phyloP scores from a whole-genome alignment of 2,797 vertebrate genomes.

The Takifugu ocellatus region DNA sequence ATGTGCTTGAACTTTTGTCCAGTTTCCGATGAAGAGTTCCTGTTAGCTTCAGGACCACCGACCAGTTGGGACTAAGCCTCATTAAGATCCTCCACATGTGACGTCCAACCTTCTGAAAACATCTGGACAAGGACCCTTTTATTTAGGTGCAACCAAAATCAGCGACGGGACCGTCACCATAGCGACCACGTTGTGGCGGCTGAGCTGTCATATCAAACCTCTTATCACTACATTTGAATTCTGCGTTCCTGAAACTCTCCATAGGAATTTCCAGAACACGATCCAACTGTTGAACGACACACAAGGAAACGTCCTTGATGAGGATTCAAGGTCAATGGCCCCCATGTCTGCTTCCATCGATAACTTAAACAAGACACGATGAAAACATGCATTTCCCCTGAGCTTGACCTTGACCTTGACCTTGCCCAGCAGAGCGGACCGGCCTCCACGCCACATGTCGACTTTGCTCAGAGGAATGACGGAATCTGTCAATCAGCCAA shows the following conservation, averaged over 20 bases:
- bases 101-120: too few species aligned
- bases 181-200: too few species aligned
- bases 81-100: too few species aligned
- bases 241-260: neutral
- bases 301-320: conserved; percentile 48
- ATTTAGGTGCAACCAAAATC: too few species aligned
- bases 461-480: conserved; percentile 42
- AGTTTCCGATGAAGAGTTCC: too few species aligned
- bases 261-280: neutral
- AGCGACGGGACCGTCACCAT: too few species aligned
- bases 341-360: conserved; percentile 47
- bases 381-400: conserved; percentile 52
- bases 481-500: conserved; percentile 56
- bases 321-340: conserved; percentile 53
- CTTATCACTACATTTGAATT: too few species aligned
- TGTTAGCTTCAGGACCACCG: neutral
- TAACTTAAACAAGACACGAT: conserved; percentile 61
- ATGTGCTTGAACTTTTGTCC: too few species aligned
- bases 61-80: too few species aligned
- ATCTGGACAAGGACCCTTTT: too few species aligned
- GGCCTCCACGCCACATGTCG: conserved; percentile 4
- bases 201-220: too few species aligned
- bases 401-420: conserved; percentile 57
- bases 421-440: conserved; percentile 20
- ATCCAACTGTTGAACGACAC: too few species aligned